Evolutionary conservation across 2,113 vertebrate genomes (phyloP), one percentile per base, ranked within the genome.

Genomic region (Epinephelus fuscoguttatus): DNA sequence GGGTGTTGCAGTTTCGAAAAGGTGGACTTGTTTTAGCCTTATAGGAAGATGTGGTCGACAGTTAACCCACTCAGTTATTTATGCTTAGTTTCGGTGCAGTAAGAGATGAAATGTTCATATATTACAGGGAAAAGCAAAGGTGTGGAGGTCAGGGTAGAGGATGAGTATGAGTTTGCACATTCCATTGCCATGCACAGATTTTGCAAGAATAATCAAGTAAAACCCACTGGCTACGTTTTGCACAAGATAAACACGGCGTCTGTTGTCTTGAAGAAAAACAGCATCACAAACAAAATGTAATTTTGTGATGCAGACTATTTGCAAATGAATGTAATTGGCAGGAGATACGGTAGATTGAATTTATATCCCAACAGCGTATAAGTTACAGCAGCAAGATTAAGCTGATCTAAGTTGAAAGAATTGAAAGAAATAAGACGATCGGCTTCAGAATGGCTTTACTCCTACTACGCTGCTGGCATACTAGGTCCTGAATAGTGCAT

Each of bases 401-500:
- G 55, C 13, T 50, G 19, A 45, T 17, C 9, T 1, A 27, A 67
- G 69, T 33, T 37, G 17, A 61, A 62, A 42, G 4, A 60, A 9
- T 8, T 37, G n/a, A 69, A 56, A 60, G 9, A 63, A 64, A 70
- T 30, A 42, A 56, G n/a, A 10, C 3, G n/a, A 33, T 47, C 61
- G 50, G 8, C 19, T 66, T 57, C 64, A 57, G 42, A 71, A 53
- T 53, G 53, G 45, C 33, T 75, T 70, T 23, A 64, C 57, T 66
- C 45, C 66, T n/a, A 49, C 63, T 47, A 52, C 5, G 4, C 37
- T 82, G 25, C 45, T 67, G 60, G 60, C 60, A 66, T n/a, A 7
- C 61, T n/a, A 78, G 56, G 27, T 70, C 76, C 70, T 42, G 50
- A 40, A 56, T 14, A 80, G 70, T 70, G 27, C 57, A 75, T 25